These are phyloP conservation scores for Alca torda DNA, from an alignment of 2,797 vertebrate species.

Conservation along the genomic window DNA sequence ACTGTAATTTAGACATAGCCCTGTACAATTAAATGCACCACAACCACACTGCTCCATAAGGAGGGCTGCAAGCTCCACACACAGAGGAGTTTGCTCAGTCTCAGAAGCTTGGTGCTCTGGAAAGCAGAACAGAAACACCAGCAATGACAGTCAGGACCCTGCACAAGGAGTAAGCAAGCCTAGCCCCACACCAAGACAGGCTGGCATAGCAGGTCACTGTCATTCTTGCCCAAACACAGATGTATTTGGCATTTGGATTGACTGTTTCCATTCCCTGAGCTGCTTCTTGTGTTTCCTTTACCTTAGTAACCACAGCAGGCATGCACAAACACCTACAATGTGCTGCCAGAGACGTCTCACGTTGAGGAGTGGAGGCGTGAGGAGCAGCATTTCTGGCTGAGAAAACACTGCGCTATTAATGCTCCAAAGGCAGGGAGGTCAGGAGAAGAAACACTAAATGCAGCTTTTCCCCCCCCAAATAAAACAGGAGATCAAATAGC, in stretches of 20 bases:
- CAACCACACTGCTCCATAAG: not conserved
- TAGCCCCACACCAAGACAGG: not conserved
- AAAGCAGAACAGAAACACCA: not conserved
- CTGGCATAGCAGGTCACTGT: not conserved
- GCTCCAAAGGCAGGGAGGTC: slow-evolving; percentile 7
- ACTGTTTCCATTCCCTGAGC: not conserved
- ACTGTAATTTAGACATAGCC: not conserved
- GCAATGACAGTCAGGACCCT: not conserved
- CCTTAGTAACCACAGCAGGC: slow-evolving; percentile 40
- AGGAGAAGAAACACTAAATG: not conserved
- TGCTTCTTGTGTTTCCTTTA: slow-evolving; percentile 13
- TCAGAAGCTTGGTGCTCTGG: not conserved
- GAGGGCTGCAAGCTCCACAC: not conserved
- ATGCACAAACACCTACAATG: slow-evolving; percentile 19
- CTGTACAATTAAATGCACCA: not conserved
- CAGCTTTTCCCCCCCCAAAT: not conserved
- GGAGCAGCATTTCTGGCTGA: slow-evolving; percentile 2
- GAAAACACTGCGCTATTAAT: slow-evolving; percentile 4
- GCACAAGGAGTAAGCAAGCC: not conserved
- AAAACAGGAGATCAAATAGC: not conserved
- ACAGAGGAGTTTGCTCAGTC: not conserved
- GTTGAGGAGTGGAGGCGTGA: not conserved
- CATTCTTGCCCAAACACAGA: not conserved
- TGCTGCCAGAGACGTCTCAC: slow-evolving; percentile 8
- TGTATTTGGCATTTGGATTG: not conserved